Base-by-base conservation (phyloP, 2,888 invertebrate species). In the Ashinkailepas kermadecensis region DNA sequence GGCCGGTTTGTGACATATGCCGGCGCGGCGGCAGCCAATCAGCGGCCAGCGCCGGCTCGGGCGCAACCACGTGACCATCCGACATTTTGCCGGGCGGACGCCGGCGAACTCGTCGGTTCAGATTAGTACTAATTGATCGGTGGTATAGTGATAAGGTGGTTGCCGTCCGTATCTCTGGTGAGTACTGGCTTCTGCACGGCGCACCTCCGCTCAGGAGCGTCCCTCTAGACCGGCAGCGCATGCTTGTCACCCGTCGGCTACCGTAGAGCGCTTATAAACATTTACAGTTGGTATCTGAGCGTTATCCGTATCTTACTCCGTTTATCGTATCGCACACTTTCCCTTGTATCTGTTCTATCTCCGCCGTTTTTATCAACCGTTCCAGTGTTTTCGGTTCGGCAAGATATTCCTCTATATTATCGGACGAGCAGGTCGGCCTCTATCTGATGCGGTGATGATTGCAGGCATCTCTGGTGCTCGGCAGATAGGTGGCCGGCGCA, bases 41-140 rank as follows among this genome's bases (percentile, higher is more conserved):
- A 21, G 54, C 64, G 23, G 7, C 13, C 64, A 11, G 64, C 3
- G 6, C 39, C 11, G 59, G 23, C n/a, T 13, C 64, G 11, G 12
- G n/a, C 13, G 10, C 6, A 10, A 54, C 15, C 54, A 64, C 81
- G 57, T 65, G 54, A 65, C 21, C 62, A 54, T 25, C 64, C 23
- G 15, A 65, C 81, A 62, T 64, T 64, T 64, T 65, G 64, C 81
- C 39, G 21, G 62, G 59, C 62, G 18, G 54, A 58, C 25, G 57
- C 21, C 25, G 25, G 81, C 58, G 78, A 39, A 62, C 23, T 39
- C 39, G 79, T 7, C 70, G 15, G 67, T 13, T 25, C 39, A 70
- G 70, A 70, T 70, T 70, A 70, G 70, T 70, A 39, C 70, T 70
- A 70, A 70, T 70, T 70, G 70, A 70, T 70, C 70, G 70, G 25